Conservation (phyloP, 2,797 vertebrate species). For the Hoplostethus mediterraneus region DNA sequence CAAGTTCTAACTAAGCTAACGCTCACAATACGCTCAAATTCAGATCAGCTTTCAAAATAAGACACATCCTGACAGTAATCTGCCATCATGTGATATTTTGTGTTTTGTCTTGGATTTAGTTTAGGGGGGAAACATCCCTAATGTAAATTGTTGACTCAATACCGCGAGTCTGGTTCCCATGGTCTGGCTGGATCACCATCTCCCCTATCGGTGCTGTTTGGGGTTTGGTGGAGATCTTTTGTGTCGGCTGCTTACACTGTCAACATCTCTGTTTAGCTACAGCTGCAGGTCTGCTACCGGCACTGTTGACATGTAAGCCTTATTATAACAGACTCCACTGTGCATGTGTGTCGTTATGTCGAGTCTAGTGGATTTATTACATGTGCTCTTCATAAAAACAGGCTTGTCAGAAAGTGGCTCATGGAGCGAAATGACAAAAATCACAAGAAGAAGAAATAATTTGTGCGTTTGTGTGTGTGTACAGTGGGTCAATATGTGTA, state of each 20-base stretch:
- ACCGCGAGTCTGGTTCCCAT: conserved; percentile 41
- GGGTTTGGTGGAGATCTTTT: conserved; percentile 55
- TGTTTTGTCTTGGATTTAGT: conserved; percentile 25
- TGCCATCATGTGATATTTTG: conserved; percentile 12
- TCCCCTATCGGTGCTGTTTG: conserved; percentile 67
- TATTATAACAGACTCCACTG: conserved; percentile 51
- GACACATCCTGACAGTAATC: neutral
- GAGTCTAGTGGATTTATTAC: neutral
- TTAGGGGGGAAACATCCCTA: neutral
- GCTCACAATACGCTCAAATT: neutral
- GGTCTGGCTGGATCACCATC: conserved; percentile 43
- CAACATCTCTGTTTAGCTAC: conserved; percentile 71
- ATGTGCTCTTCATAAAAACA: neutral
- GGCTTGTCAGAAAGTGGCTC: no score
- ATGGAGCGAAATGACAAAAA: no score
- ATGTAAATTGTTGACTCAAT: conserved; percentile 42
- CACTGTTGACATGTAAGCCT: conserved; percentile 75
- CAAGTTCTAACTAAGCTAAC: no score
- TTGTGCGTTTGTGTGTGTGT: no score
- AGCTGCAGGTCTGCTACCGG: conserved; percentile 30
- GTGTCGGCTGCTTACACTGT: conserved; percentile 74
- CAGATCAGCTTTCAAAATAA: neutral
- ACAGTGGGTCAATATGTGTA: no score
- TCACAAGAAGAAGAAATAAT: no score
- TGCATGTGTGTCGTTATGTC: neutral